Evolutionary conservation across 1,140 invertebrate genomes (phyloP), one percentile per base, ranked within the genome.

Genomic region (Drosophila albomicans): DNA sequence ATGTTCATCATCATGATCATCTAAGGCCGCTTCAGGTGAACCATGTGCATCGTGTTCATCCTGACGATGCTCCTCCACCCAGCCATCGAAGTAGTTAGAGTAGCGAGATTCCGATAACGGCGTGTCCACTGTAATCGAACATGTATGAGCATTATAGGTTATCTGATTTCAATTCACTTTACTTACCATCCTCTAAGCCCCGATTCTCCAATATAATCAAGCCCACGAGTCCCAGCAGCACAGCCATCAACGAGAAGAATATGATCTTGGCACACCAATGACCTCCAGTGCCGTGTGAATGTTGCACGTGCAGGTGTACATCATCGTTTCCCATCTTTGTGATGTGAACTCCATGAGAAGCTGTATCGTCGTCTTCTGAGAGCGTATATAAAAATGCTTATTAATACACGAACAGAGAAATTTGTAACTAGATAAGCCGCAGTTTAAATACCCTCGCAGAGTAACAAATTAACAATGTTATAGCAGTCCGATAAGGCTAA

Each of bases 261-360:
- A 97, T 94, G 45, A 97, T 95, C 93, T 96, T 97, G 5, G 96
- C 96, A 92, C 96, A 96, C 94, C 96, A 95, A 82, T 96, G 96
- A 30, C 96, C 96, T 45, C 96, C 96, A 11, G 95, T 96, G 7
- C 94, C 94, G 72, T 94, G 94, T 49, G 97, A 96, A 79, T 96
- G 95, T 28, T 96, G 94, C 30, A 96, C 94, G 82, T 97, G 96
- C 81, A 97, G 95, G 56, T 95, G 95, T 25, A 96, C 93, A 88
- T 92, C 92, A 13, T 92, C 91, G 51, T 78, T 91, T 62, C 92
- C 92, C 92, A 92, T 92, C 82, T 92, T 92, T 54, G 92, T 92
- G 54, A 92, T 91, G 69, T 92, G 91, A 30, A 92, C 91, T 63
- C 91, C 92, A 75, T 92, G 91, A 35, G 91, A 86, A 74, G 91